phyloP scores from a whole-genome alignment of 2,888 invertebrate genomes.

The Drosophila kambysellisi region DNA sequence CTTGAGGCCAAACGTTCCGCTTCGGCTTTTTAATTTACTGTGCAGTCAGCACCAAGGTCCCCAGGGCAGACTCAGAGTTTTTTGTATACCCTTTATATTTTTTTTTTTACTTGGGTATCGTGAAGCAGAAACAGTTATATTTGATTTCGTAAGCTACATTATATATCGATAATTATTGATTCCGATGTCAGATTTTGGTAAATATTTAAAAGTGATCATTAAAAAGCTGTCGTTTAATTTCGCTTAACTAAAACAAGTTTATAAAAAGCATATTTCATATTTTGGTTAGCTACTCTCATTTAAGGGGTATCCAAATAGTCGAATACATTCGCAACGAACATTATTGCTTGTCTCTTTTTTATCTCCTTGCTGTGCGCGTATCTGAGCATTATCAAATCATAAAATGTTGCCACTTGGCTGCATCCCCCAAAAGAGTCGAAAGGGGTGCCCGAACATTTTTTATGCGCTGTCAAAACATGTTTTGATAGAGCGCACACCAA shows the following conservation, averaged over 20 bases:
- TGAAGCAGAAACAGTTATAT: neutral
- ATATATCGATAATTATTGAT: neutral
- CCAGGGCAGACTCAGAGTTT: slow-evolving; percentile 46
- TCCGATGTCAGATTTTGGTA: neutral
- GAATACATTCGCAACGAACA: neutral
- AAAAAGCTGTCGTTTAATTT: neutral
- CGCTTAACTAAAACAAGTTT: fast-evolving
- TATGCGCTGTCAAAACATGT: slow-evolving; percentile 84
- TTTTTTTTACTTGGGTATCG: too few relatives aligned
- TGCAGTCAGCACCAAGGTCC: slow-evolving; percentile 45
- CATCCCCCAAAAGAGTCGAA: slow-evolving; percentile 46
- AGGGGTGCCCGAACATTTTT: slow-evolving; percentile 78
- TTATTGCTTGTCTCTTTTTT: neutral
- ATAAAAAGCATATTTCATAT: neutral
- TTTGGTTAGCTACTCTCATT: too few relatives aligned
- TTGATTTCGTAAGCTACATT: too few relatives aligned
- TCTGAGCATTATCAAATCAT: slow-evolving; percentile 84
- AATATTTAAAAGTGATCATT: neutral
- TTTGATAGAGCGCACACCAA: slow-evolving; percentile 73
- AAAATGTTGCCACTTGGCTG: slow-evolving; percentile 84
- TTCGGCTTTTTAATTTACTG: slow-evolving; percentile 75
- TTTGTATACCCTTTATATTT: slow-evolving; percentile 6
- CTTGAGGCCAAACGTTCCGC: slow-evolving; percentile 37
- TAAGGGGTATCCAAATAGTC: slow-evolving; percentile 12
- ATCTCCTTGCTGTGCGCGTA: slow-evolving; percentile 45